Conservation (phyloP, 2,888 invertebrate genomes). For the Ochropleura plecta region DNA sequence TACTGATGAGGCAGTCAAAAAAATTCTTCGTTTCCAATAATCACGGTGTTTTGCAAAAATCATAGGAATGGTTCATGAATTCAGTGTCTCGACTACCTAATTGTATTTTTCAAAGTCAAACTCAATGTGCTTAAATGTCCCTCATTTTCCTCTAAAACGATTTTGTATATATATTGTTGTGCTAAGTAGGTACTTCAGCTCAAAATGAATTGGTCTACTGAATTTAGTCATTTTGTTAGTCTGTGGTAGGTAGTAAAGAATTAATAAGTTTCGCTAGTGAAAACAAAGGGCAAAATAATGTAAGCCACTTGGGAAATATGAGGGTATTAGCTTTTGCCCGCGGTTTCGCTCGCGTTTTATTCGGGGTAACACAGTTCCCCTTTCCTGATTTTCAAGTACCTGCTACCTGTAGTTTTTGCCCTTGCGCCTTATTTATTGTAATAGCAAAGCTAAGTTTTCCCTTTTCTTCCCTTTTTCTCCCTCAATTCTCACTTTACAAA, state of each 20-base stretch:
- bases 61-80: background rate
- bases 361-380: too few relatives aligned
- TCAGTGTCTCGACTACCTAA: background rate
- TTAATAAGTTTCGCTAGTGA: background rate
- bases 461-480: too few relatives aligned
- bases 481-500: too few relatives aligned
- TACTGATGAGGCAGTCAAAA: too few relatives aligned
- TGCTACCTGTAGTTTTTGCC: too few relatives aligned
- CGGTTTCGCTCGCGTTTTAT: too few relatives aligned
- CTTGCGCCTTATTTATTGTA: too few relatives aligned
- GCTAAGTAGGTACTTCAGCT: background rate
- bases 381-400: too few relatives aligned
- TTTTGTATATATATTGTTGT: too few relatives aligned
- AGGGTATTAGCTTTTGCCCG: too few relatives aligned
- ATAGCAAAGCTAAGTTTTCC: too few relatives aligned
- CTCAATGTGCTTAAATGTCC: background rate
- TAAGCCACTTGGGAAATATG: conserved; percentile 9
- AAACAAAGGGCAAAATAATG: background rate
- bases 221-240: background rate
- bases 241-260: conserved; percentile 22
- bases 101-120: background rate
- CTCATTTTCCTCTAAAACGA: background rate
- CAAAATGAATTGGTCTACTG: conserved; percentile 1
- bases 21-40: background rate
- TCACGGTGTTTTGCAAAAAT: background rate